Evolutionary conservation across 2,888 invertebrate species (phyloP).

Genomic region (Scaptomyza flava): DNA sequence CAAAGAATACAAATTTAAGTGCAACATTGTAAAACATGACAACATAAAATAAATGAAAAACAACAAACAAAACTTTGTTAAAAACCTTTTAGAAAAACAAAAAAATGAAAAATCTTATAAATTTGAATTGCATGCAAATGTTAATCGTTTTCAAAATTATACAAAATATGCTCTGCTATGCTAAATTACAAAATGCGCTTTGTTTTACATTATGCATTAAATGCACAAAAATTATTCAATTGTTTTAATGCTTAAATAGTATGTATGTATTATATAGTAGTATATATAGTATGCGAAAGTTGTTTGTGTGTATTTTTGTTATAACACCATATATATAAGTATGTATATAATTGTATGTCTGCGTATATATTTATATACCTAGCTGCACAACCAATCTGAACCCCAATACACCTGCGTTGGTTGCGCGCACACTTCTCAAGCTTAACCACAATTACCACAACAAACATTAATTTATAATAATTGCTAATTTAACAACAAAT

Average conservation of each 20-base stretch:
- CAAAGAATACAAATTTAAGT: slow-evolving; percentile 71
- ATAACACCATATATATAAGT: slow-evolving; percentile 14
- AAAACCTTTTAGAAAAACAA: slow-evolving; percentile 9
- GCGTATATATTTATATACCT: neutral
- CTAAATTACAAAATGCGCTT: slow-evolving; percentile 69
- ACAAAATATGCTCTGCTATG: slow-evolving; percentile 61
- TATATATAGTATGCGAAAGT: slow-evolving; percentile 61
- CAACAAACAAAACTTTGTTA: slow-evolving; percentile 37
- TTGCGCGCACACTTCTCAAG: slow-evolving; percentile 44
- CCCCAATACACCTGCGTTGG: slow-evolving; percentile 42
- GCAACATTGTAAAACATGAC: slow-evolving; percentile 78
- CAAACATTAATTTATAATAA: slow-evolving; percentile 63
- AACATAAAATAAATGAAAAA: slow-evolving; percentile 54
- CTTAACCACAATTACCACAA: slow-evolving; percentile 48
- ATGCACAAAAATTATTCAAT: slow-evolving; percentile 60
- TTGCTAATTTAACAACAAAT: slow-evolving; percentile 79
- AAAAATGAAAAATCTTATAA: slow-evolving; percentile 25
- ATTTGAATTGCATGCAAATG: slow-evolving; percentile 64
- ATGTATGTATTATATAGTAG: slow-evolving; percentile 17
- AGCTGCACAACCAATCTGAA: slow-evolving; percentile 35
- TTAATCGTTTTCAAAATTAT: slow-evolving; percentile 63
- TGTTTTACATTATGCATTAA: slow-evolving; percentile 71
- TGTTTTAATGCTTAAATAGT: slow-evolving; percentile 69
- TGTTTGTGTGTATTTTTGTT: slow-evolving; percentile 78
- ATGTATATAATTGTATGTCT: neutral